Conservation (phyloP, 2,113 vertebrate genomes). For the Pseudopodoces humilis region DNA sequence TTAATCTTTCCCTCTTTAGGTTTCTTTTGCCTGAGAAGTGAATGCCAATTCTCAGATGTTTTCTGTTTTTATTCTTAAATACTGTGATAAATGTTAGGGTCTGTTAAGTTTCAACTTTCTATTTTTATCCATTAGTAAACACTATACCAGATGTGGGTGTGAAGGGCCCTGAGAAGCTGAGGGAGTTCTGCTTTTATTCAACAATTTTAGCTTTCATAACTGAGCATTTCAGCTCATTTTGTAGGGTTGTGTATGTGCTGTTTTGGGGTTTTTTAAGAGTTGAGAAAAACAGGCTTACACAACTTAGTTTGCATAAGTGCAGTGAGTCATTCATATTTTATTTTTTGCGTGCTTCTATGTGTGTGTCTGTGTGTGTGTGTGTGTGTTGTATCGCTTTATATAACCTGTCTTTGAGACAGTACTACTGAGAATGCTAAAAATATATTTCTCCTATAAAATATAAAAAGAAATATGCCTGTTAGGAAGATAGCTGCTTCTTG, state of each 20-base stretch:
- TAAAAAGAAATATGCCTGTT: background rate
- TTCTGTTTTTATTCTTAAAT: constrained; percentile 45
- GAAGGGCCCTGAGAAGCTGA: constrained; percentile 27
- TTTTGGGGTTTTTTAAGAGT: constrained; percentile 19
- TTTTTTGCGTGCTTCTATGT: background rate
- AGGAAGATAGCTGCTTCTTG: background rate
- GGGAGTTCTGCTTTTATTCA: constrained; percentile 66
- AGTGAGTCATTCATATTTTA: constrained; percentile 65
- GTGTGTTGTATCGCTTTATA: constrained; percentile 40
- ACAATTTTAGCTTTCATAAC: constrained; percentile 49
- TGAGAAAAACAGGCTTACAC: constrained; percentile 64
- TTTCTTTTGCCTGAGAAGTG: constrained; percentile 26
- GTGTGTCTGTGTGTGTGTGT: background rate
- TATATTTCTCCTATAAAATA: background rate
- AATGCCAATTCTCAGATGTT: constrained; percentile 10
- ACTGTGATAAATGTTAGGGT: constrained; percentile 34
- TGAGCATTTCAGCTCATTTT: constrained; percentile 28
- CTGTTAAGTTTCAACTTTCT: constrained; percentile 51
- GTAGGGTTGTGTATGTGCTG: constrained; percentile 26
- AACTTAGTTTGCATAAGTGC: constrained; percentile 67
- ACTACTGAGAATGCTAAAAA: constrained; percentile 21
- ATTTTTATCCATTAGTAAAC: constrained; percentile 47
- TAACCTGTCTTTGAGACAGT: constrained; percentile 39
- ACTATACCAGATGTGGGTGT: constrained; percentile 44
- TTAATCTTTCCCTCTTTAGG: background rate